phyloP scores from a whole-genome alignment of 2,113 vertebrate genomes.

The Amia ocellicauda region DNA sequence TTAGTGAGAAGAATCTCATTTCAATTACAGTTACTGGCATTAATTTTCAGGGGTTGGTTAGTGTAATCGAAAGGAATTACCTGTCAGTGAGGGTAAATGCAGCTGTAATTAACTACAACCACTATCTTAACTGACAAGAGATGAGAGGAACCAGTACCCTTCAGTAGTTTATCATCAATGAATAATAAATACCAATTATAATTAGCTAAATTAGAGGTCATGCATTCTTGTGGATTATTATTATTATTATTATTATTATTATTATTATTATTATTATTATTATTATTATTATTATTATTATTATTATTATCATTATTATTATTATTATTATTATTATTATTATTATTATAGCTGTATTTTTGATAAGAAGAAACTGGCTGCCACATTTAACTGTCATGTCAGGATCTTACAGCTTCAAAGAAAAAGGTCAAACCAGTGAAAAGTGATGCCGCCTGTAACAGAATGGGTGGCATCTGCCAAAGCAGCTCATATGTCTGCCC shows the following conservation, averaged over 20 bases:
- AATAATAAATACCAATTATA: no score
- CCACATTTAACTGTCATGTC: no score
- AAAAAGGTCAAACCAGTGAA: neutral
- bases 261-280: neutral
- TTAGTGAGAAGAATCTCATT: conserved; percentile 45
- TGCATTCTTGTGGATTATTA: no score
- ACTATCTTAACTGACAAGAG: no score
- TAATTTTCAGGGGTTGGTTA: conserved; percentile 25
- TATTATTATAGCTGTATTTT: neutral
- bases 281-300: neutral
- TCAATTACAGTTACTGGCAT: conserved; percentile 36
- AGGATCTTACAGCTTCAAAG: neutral
- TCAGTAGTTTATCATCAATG: no score
- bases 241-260: no score
- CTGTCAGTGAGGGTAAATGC: conserved; percentile 38
- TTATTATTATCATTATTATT: neutral
- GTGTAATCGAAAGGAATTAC: conserved; percentile 40
- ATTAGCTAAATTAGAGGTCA: no score
- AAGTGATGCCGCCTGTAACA: conserved; percentile 32
- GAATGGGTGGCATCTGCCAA: conserved; percentile 48
- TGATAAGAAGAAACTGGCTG: no score
- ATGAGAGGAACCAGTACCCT: no score
- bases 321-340: neutral
- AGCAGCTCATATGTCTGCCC: conserved; percentile 36
- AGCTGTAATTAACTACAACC: conserved; percentile 2